Evolutionary conservation across 2,888 invertebrate species (phyloP).

Genomic region (Agrochola lota): DNA sequence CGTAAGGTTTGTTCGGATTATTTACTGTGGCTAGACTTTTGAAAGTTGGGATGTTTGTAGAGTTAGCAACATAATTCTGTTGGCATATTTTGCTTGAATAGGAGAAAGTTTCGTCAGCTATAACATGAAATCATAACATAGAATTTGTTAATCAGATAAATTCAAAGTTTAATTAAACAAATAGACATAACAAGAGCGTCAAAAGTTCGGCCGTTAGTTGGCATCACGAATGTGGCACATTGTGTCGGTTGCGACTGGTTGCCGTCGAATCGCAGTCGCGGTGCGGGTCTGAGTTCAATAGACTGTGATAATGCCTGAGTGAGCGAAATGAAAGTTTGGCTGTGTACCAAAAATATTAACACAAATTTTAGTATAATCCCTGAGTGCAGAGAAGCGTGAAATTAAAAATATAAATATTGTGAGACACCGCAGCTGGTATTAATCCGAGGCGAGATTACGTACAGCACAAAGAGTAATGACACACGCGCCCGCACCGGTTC

Average conservation of each 20-base stretch:
- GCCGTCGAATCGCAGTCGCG: conserved; percentile 43
- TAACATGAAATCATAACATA: conserved; percentile 53
- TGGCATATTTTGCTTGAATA: conserved; percentile 52
- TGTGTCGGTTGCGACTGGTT: conserved; percentile 29
- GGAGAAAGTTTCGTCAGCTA: conserved; percentile 52
- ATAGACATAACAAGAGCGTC: conserved; percentile 40
- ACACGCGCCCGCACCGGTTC: conserved; percentile 64
- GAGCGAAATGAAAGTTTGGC: conserved; percentile 70
- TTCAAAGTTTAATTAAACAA: conserved; percentile 51
- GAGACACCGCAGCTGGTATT: conserved; percentile 79
- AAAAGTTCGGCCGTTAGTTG: conserved; percentile 22
- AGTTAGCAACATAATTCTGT: conserved; percentile 57
- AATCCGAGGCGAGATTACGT: conserved; percentile 74
- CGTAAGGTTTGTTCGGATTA: conserved; percentile 59
- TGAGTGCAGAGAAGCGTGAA: conserved; percentile 77
- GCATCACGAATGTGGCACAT: conserved; percentile 25
- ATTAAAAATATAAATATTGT: conserved; percentile 85
- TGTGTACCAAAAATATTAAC: conserved; percentile 74
- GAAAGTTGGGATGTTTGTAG: conserved; percentile 58
- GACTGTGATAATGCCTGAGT: conserved; percentile 61
- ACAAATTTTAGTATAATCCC: conserved; percentile 75
- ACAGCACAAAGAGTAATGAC: conserved; percentile 69
- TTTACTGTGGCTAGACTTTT: conserved; percentile 66
- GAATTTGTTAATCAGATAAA: conserved; percentile 49
- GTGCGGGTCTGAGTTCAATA: conserved; percentile 59